A percentile compares a stretch with the other conserved stretches of the same genome.
Conservation (phyloP, 92 coral and sea anemone genomes). For the Phenganax stokvisi region DNA sequence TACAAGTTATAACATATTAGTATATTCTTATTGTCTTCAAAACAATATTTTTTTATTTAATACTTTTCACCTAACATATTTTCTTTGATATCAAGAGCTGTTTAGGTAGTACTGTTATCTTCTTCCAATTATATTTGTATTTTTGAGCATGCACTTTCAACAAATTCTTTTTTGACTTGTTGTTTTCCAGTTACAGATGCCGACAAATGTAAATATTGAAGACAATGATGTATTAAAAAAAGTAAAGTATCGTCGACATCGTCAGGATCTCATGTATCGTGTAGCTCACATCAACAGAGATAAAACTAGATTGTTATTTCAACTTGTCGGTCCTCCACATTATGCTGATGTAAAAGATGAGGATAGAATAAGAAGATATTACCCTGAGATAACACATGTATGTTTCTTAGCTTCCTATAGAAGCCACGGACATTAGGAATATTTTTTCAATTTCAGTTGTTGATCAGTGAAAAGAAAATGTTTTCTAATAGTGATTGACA, state of each 20-base stretch:
- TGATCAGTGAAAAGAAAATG: neutral
- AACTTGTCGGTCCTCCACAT: constrained; percentile 62
- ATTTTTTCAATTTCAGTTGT: neutral
- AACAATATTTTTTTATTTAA: too few relatives aligned
- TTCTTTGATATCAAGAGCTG: too few relatives aligned
- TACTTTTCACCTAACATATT: too few relatives aligned
- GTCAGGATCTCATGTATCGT: constrained; percentile 86
- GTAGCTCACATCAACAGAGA: constrained; percentile 93
- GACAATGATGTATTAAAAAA: constrained; percentile 85
- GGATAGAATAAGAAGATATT: constrained; percentile 36
- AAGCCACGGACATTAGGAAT: neutral
- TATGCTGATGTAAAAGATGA: constrained; percentile 44
- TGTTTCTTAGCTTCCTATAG: neutral
- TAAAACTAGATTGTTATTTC: constrained; percentile 78
- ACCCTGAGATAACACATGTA: constrained; percentile 25
- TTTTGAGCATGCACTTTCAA: neutral
- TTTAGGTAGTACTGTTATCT: too few relatives aligned
- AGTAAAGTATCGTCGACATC: constrained; percentile 76
- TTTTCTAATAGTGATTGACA: too few relatives aligned
- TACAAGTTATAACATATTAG: too few relatives aligned
- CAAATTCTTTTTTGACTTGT: neutral
- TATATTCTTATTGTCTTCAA: too few relatives aligned
- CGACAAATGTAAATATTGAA: constrained; percentile 65
- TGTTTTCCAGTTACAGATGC: constrained; percentile 44
- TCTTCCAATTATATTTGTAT: too few relatives aligned